Conservation (phyloP, 2,888 invertebrate species). For the Polietes domitor region DNA sequence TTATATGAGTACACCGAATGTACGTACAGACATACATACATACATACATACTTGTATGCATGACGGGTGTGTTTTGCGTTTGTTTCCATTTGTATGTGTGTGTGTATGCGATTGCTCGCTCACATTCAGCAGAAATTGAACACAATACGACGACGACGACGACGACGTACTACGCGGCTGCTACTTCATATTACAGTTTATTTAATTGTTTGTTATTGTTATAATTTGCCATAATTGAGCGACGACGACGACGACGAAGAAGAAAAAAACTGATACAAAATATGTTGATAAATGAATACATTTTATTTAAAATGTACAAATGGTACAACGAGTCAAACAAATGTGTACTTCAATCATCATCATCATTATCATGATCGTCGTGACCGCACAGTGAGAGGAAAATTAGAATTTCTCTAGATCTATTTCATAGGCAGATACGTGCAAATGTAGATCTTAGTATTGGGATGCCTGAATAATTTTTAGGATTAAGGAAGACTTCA, state of each 20-base stretch:
- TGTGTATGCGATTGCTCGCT: background rate
- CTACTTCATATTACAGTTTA: conserved; percentile 17
- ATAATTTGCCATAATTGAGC: conserved; percentile 17
- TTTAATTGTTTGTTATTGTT: conserved; percentile 9
- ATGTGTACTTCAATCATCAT: too few relatives aligned
- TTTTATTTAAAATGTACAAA: conserved; percentile 17
- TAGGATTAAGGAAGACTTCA: too few relatives aligned
- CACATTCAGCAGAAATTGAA: conserved; percentile 26
- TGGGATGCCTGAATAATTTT: too few relatives aligned
- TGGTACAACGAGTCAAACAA: too few relatives aligned
- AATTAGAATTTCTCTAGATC: too few relatives aligned
- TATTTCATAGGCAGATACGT: too few relatives aligned
- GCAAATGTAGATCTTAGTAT: too few relatives aligned
- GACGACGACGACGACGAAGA: background rate
- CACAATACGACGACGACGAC: background rate
- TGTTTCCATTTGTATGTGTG: background rate
- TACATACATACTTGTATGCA: background rate
- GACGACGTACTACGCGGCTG: background rate
- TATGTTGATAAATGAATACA: conserved; percentile 31
- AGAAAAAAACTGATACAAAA: conserved; percentile 38
- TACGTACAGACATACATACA: conserved; percentile 27
- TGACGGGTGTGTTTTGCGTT: too few relatives aligned
- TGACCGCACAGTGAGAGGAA: too few relatives aligned
- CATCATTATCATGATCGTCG: too few relatives aligned
- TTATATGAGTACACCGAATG: conserved; percentile 2